Evolutionary conservation across 1,140 invertebrate species (phyloP), one percentile per base, ranked within the genome.

Genomic region (Stegodyphus dumicola): DNA sequence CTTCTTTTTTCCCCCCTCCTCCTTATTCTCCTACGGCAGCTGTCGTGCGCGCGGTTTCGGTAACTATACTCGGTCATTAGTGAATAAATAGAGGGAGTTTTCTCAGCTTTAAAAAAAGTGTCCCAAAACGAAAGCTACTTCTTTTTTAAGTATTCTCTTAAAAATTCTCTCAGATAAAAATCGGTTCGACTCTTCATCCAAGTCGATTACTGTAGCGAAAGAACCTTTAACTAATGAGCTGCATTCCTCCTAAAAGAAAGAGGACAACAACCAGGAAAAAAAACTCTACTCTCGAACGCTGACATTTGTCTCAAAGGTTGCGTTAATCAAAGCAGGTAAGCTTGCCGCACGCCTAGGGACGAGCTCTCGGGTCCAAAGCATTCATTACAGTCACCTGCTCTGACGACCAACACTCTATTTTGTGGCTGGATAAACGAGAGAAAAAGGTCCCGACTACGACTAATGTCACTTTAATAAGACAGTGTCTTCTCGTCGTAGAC

Each of bases 381-480:
- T 66, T 67, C 71, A 75, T 74, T 83, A 83, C 53, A 60, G 79
- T 75, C 70, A 66, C 15, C 56, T 52, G 10, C 7, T n/a, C 7
- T 74, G 70, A 74, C 79, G 70, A n/a, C 70, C 65, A 48, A 15
- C 56, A 66, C 79, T 75, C 71, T 66, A 74, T 75, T 83, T 83
- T 83, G 70, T 74, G 78, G 69, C 56, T 83, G 70, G 79, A 75
- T 83, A 83, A 83, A 83, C 69, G 60, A 66, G 15, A 48, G 71
- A 51, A 83, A 73, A 83, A 75, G 79, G 60, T 54, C 51, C 64
- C 71, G 15, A 54, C 65, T 18, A 48, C 81, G 81, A 67, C 60
- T 84, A 84, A 84, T 84, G 81, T 76, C 73, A 84, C 73, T 84
- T 76, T 84, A 84, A 84, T 84, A 75, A 84, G 81, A 69, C 64